Conservation (phyloP, 2,888 invertebrate species). For the Didymodactylos carnosus region DNA sequence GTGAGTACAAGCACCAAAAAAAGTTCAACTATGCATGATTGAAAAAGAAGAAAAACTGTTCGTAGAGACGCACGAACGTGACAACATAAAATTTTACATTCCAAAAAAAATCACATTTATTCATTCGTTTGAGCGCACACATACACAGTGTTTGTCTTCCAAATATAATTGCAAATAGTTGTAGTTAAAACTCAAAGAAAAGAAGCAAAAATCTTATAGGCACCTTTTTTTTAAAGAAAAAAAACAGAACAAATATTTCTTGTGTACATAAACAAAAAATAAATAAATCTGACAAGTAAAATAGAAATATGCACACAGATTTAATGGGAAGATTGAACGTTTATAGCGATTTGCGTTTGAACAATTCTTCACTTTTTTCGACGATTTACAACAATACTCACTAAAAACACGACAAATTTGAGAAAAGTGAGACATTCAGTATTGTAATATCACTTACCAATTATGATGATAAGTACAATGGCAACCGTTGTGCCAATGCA, state of each 20-base stretch:
- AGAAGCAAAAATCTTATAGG: not conserved
- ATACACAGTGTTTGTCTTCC: too few relatives aligned
- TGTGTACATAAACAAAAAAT: too few relatives aligned
- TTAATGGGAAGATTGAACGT: not conserved
- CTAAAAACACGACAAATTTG: not conserved
- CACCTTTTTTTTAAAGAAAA: not conserved
- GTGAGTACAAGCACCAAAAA: too few relatives aligned
- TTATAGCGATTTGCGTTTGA: too few relatives aligned
- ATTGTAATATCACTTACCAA: not conserved
- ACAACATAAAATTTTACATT: too few relatives aligned
- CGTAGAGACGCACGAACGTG: too few relatives aligned
- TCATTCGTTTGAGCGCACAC: too few relatives aligned
- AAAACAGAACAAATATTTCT: not conserved
- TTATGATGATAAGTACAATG: not conserved
- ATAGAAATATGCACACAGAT: not conserved
- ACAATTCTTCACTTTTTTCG: not conserved
- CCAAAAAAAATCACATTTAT: too few relatives aligned
- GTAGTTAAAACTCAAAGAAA: too few relatives aligned
- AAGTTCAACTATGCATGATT: too few relatives aligned
- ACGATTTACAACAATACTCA: not conserved
- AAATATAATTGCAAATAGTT: too few relatives aligned
- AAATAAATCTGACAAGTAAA: not conserved
- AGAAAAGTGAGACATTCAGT: not conserved
- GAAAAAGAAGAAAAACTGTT: too few relatives aligned
- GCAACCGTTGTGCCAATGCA: not conserved